These are phyloP conservation scores for Melanotus villosus DNA, from an alignment of 2,888 invertebrate genomes.

Conservation along the genomic window DNA sequence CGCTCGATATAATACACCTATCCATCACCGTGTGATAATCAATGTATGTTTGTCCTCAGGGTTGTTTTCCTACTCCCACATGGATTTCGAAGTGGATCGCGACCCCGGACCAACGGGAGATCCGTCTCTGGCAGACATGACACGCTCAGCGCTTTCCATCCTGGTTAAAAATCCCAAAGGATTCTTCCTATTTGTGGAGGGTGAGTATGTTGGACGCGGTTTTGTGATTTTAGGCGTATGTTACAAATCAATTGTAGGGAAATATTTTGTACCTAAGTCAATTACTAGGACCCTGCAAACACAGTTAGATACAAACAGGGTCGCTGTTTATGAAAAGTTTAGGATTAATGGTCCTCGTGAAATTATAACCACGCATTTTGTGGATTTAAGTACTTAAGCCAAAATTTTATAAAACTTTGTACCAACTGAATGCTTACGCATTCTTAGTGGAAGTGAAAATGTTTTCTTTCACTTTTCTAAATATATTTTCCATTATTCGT, in stretches of 20 bases:
- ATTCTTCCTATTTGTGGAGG: slow-evolving; percentile 83
- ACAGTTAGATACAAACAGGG: neutral
- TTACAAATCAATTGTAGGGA: neutral
- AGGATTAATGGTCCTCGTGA: no score
- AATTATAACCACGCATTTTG: no score
- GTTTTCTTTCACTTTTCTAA: no score
- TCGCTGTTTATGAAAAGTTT: no score
- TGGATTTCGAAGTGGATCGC: slow-evolving; percentile 84
- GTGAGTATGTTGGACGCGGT: slow-evolving; percentile 67
- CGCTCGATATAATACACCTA: slow-evolving; percentile 23
- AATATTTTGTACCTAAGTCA: neutral
- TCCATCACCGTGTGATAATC: slow-evolving; percentile 33
- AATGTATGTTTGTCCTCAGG: slow-evolving; percentile 68
- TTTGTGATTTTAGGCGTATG: neutral
- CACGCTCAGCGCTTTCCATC: slow-evolving; percentile 79
- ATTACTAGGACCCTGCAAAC: neutral
- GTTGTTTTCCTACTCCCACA: slow-evolving; percentile 83
- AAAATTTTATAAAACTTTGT: no score
- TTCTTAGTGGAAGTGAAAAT: no score
- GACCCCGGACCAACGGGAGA: slow-evolving; percentile 78
- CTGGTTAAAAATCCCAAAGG: slow-evolving; percentile 81
- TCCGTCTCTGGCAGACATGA: slow-evolving; percentile 84
- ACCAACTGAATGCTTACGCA: no score
- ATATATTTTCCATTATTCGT: no score
- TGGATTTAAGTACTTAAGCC: no score